Evolutionary conservation across 2,888 invertebrate species (phyloP).

Genomic region (Cremastinae sp.): DNA sequence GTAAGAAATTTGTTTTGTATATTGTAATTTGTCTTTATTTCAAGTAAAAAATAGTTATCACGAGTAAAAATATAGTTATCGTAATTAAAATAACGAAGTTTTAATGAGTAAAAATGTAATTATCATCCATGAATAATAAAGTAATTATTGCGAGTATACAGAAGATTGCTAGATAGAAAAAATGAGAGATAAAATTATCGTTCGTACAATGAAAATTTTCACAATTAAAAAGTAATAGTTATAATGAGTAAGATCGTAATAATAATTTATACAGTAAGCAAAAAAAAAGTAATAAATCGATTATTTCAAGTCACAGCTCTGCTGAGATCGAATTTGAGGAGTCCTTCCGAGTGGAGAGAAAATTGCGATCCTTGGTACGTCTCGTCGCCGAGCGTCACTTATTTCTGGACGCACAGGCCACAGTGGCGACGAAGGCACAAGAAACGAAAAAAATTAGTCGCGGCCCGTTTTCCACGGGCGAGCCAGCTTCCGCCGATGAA

Average conservation of each 20-base stretch:
- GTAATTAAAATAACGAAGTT: neutral
- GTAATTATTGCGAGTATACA: neutral
- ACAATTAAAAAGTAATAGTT: too few relatives aligned
- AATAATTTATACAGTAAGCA: too few relatives aligned
- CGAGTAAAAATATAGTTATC: too few relatives aligned
- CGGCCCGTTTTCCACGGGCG: slow-evolving; percentile 41
- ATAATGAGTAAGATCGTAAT: too few relatives aligned
- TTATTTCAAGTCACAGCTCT: slow-evolving; percentile 54
- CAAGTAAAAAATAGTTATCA: neutral
- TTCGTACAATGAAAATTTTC: too few relatives aligned
- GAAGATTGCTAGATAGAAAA: neutral
- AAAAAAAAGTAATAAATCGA: neutral
- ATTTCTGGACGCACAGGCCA: slow-evolving; percentile 57
- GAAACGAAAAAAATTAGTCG: slow-evolving; percentile 44
- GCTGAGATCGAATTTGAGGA: slow-evolving; percentile 33
- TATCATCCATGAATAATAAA: neutral
- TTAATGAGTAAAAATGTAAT: too few relatives aligned
- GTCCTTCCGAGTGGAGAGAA: slow-evolving; percentile 28
- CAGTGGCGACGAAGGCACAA: slow-evolving; percentile 58
- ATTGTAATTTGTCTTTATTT: too few relatives aligned
- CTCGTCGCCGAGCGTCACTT: slow-evolving; percentile 46
- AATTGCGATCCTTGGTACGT: slow-evolving; percentile 23
- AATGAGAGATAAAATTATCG: neutral
- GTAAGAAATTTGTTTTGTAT: slow-evolving; percentile 25
- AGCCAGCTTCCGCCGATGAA: slow-evolving; percentile 31